phyloP scores from a whole-genome alignment of 2,113 vertebrate genomes.

The Myiagra hebetior region DNA sequence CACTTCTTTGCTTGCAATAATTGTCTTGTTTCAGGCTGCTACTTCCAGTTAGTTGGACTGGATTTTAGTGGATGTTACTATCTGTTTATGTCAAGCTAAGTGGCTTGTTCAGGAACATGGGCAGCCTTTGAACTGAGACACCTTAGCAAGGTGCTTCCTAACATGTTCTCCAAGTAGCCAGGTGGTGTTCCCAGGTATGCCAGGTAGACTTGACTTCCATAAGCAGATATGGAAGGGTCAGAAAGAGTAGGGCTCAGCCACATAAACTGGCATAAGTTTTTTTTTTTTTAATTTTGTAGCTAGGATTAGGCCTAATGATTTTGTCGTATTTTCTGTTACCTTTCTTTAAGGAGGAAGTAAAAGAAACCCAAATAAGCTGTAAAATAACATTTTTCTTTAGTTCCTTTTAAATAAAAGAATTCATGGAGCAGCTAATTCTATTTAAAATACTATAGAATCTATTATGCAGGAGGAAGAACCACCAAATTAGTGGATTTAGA shows the following conservation, averaged over 20 bases:
- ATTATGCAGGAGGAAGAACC: background rate
- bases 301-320: background rate
- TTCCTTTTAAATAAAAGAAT: background rate
- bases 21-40: background rate
- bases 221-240: background rate
- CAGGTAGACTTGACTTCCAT: background rate
- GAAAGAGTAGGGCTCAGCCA: background rate
- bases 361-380: background rate
- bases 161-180: accelerated
- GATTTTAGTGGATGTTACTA: background rate
- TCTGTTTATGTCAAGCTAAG: background rate
- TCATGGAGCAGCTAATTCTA: background rate
- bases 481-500: background rate
- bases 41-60: background rate
- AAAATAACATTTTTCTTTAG: background rate
- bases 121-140: background rate
- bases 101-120: background rate
- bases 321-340: background rate
- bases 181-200: background rate
- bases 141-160: background rate
- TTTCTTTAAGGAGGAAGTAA: background rate
- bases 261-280: background rate
- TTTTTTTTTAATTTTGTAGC: background rate
- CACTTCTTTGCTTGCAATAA: background rate
- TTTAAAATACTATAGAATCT: background rate